A percentile compares a stretch with the other conserved stretches of the same genome.
phyloP scores from a whole-genome alignment of 92 coral and sea anemone species.

The Plumapathes pennacea region DNA sequence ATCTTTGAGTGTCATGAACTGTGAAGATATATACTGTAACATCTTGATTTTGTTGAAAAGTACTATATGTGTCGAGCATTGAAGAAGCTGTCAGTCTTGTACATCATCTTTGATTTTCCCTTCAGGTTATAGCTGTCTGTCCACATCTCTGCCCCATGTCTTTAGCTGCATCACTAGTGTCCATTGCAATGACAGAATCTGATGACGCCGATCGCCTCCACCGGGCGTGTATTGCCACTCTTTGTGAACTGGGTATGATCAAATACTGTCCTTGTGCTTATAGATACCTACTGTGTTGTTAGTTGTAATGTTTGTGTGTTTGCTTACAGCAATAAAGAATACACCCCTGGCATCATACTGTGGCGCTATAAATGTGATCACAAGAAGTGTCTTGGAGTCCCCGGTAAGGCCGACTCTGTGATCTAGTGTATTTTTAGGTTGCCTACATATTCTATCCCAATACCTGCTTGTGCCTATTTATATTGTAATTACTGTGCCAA shows the following conservation, averaged over 20 bases:
- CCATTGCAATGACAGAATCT: conserved; percentile 78
- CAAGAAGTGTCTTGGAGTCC: conserved; percentile 83
- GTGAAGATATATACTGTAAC: too few relatives aligned
- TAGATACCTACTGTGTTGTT: neutral
- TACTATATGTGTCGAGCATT: too few relatives aligned
- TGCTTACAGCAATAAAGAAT: conserved; percentile 76
- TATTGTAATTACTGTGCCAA: too few relatives aligned
- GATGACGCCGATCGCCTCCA: conserved; percentile 89
- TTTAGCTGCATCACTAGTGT: conserved; percentile 84
- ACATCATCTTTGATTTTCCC: too few relatives aligned
- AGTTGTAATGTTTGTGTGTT: neutral
- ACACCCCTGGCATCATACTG: conserved; percentile 78
- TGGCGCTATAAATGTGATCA: conserved; percentile 87
- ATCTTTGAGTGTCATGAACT: too few relatives aligned
- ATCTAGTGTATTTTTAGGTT: neutral
- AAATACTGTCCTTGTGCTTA: neutral
- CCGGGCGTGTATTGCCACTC: conserved; percentile 90
- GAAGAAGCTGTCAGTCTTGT: too few relatives aligned
- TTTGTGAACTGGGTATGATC: conserved; percentile 85
- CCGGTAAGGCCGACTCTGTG: conserved; percentile 52
- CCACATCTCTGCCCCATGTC: conserved; percentile 91
- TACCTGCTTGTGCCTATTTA: too few relatives aligned
- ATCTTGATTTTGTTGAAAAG: too few relatives aligned
- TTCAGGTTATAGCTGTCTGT: conserved; percentile 91
- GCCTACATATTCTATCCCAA: neutral